Evolutionary conservation across 2,113 vertebrate genomes (phyloP), one percentile per base, ranked within the genome.

Genomic region (Lepisosteus oculatus): DNA sequence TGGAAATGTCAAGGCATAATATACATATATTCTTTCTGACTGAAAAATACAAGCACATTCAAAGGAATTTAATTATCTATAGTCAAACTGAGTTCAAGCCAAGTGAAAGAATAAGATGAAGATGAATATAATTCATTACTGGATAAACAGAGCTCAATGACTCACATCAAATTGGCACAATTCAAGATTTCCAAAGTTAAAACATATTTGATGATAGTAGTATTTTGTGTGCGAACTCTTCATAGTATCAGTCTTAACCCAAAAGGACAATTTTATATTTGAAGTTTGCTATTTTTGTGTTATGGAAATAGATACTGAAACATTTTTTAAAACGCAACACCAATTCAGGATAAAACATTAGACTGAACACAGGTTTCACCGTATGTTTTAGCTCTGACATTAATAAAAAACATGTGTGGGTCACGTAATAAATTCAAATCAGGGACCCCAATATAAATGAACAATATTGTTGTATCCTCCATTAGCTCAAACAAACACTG

Each of bases 1-100:
- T 76, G 78, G 82, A 91, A 91, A 92, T 88, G 89, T 91, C 89
- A 91, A 85, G 85, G 86, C 85, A 84, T 89, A 90, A 90, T 89
- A 29, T 29, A 29, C 29, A 29, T 29, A 88, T 88, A 87, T 92
- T 86, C 85, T 86, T 91, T 88, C 83, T 82, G 84, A 51, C 47
- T 51, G 47, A 51, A 51, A 51, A 51, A 51, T 51, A 79, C 84
- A 87, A 81, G 85, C 77, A 81, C 80, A 84, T 80, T 89, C 87
- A 80, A 79, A 76, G 86, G 90, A 87, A 81, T 85, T 88, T 89
- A 88, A 90, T 89, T 86, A 86, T 89, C 89, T 89, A 84, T 81
- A 81, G 88, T 83, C 85, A 87, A 86, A 90, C 85, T 85, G 85
- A 91, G 87, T 88, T 87, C 79, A 86, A 86, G 87, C 88, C 81